A percentile compares a stretch with the other conserved stretches of the same genome.
phyloP scores from a whole-genome alignment of 2,113 vertebrate species.

The Eonycteris spelaea region DNA sequence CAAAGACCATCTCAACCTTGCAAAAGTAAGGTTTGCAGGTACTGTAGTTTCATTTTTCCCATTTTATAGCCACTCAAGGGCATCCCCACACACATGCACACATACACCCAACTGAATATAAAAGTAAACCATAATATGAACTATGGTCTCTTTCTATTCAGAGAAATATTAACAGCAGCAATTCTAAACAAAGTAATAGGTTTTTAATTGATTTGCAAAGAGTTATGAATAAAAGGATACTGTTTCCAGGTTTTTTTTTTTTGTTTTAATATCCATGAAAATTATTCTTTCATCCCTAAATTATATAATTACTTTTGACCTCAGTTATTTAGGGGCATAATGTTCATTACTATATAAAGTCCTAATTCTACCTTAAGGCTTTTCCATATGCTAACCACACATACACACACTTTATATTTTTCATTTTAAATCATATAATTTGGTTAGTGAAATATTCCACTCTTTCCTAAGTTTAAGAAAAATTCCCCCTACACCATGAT shows the following conservation, averaged over 20 bases:
- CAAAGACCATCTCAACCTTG: slow-evolving; percentile 11
- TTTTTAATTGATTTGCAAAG: background rate
- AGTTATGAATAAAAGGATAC: slow-evolving; percentile 17
- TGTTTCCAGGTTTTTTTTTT: background rate
- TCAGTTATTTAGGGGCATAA: slow-evolving; percentile 7
- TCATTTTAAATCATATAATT: background rate
- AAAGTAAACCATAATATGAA: background rate
- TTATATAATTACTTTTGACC: background rate
- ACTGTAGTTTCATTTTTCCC: slow-evolving; percentile 2
- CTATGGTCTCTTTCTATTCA: background rate
- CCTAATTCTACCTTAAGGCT: background rate
- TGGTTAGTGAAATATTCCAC: slow-evolving; percentile 56
- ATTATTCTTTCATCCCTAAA: slow-evolving; percentile 10
- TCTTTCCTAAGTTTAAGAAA: slow-evolving; percentile 39
- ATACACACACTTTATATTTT: background rate
- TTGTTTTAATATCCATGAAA: background rate
- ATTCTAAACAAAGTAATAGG: background rate
- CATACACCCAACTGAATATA: background rate
- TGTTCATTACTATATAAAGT: background rate
- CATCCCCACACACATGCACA: background rate
- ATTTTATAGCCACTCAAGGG: background rate
- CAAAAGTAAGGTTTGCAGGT: background rate
- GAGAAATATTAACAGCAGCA: background rate
- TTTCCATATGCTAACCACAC: slow-evolving; percentile 22
- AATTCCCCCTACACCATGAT: background rate